Base-by-base conservation (phyloP, 2,888 invertebrate genomes). In the Octodonta nipae region DNA sequence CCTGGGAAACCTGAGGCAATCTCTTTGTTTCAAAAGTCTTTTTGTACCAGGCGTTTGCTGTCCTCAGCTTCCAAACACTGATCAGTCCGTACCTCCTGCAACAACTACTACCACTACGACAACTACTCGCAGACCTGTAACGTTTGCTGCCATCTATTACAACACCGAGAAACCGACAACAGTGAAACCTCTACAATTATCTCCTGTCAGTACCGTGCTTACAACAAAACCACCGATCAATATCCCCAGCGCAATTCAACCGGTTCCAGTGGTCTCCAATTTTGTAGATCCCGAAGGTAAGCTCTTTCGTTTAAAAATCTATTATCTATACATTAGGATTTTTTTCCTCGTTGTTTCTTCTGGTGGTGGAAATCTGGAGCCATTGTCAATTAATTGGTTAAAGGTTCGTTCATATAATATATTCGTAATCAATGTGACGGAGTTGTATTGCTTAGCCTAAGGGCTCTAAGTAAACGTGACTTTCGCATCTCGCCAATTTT, bases 41-140 rank as follows among this genome's bases (percentile, higher is more conserved):
- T 88, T 89, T 51, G 83, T 86, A 2, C 91, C 91, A 1, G 91
- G 91, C 2, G 89, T 91, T 2, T 91, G 91, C 54, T 91, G 91
- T 58, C 89, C 89, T 0, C 46, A 60, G 5, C 61, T 66, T 47
- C 66, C 65, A 47, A 64, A 55, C 1, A 51, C 32, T 15, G 25
- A 30, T 15, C 15, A 35, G 30, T 30, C 35, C 16, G 26, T 30
- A 63, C 15, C 36, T 17, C 61, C 42, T 46, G 65, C 35, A 10
- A 32, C 25, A 20, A 28, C 35, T 12, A 36, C 38, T 14, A 41
- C 41, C 20, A 36, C 44, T 20, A 36, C 42, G 30, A 41, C 43
- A 28, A 38, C 44, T 11, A 41, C 42, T 5, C 22, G 13, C 16
- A 28, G 32, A n/a, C 50, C 49, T 10, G 38, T 40, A 13, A 45